A percentile compares a stretch with the other conserved stretches of the same genome.
Evolutionary conservation across 2,888 invertebrate genomes (phyloP).

Genomic region (Argyresthia goedartella): DNA sequence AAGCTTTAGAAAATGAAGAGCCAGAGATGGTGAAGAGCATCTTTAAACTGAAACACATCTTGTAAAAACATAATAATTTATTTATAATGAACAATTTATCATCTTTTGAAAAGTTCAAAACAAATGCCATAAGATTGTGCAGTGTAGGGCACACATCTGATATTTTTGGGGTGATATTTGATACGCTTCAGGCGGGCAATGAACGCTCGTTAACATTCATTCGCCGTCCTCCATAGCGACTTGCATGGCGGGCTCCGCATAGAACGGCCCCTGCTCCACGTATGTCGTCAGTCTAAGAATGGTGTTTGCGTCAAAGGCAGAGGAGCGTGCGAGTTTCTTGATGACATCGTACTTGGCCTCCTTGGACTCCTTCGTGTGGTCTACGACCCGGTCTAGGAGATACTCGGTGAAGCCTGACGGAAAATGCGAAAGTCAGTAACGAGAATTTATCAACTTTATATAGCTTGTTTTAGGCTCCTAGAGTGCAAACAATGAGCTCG

Average conservation of each 20-base stretch:
- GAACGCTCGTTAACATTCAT: background rate
- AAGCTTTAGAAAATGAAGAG: no score
- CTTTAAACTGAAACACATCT: no score
- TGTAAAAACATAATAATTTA: no score
- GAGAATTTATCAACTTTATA: background rate
- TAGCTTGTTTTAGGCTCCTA: background rate
- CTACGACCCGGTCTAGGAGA: constrained; percentile 79
- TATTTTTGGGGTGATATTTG: no score
- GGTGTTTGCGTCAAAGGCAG: constrained; percentile 73
- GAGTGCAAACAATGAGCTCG: no score
- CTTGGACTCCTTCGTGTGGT: constrained; percentile 78
- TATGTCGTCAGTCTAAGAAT: constrained; percentile 75
- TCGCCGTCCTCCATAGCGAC: constrained; percentile 81
- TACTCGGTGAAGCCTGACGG: constrained; percentile 81
- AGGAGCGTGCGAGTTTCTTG: constrained; percentile 67
- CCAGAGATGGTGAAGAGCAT: no score
- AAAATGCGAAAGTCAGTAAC: constrained; percentile 3
- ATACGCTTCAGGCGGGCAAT: no score
- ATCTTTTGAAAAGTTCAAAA: no score
- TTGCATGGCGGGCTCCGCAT: constrained; percentile 76
- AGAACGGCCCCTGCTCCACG: constrained; percentile 84
- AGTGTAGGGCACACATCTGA: no score
- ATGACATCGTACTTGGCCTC: constrained; percentile 83
- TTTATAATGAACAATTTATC: no score
- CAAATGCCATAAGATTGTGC: no score